A percentile compares a stretch with the other conserved stretches of the same genome.
Conservation (phyloP, 1,140 invertebrate genomes). For the Bemisia tabaci region DNA sequence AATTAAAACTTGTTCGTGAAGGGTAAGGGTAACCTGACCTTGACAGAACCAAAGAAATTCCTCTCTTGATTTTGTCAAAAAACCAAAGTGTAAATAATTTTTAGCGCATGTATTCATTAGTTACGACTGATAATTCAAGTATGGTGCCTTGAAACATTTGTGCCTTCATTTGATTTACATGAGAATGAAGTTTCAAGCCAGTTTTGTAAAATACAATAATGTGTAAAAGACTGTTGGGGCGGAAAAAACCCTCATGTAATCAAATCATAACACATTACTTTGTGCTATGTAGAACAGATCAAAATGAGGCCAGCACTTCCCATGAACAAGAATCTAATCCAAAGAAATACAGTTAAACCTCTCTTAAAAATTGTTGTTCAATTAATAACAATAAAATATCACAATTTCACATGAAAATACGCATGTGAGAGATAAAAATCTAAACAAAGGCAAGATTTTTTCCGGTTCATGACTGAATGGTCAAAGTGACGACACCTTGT, state of each 20-base stretch:
- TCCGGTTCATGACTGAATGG: constrained; percentile 30
- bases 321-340: neutral
- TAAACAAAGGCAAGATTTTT: neutral
- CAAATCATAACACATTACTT: neutral
- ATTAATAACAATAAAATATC: neutral
- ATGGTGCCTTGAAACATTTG: no score
- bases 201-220: neutral
- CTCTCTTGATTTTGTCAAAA: no score
- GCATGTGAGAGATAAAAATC: neutral
- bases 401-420: neutral
- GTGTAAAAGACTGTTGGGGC: neutral
- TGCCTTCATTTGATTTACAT: no score
- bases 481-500: constrained; percentile 38
- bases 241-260: neutral
- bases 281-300: neutral
- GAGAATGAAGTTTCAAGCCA: no score
- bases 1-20: no score
- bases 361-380: neutral
- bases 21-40: no score
- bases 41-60: no score
- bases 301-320: neutral
- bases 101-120: no score
- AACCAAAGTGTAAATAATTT: no score
- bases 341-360: neutral
- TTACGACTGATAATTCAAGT: no score